Base-by-base conservation (phyloP, 2,113 vertebrate species). In the Apodemus speciosus region DNA sequence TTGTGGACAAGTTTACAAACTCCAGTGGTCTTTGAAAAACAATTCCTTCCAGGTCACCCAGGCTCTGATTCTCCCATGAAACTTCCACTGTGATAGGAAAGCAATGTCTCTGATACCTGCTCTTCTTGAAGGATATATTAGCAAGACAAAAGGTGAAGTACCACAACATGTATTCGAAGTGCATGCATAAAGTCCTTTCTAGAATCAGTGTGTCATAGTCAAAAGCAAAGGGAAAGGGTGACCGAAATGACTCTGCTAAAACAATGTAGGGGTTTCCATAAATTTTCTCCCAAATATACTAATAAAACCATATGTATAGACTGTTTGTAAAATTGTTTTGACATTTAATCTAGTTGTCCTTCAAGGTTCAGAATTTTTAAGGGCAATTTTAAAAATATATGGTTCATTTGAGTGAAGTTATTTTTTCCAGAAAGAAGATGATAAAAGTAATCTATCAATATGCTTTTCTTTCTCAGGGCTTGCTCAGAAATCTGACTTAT, bases 391-490 rank as follows among this genome's bases (percentile, higher is more conserved):
- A 25, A 73, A 97, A 92, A 73, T 72, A 73, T n/a, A 83, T 60
- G n/a, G 68, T 95, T 92, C 95, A 32, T 95, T 93, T 93, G 71
- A 96, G 89, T 80, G 94, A 97, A 97, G 92, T 92, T 43, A 92
- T 93, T 93, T 35, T 96, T 30, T 20, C 11, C 90, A 69, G 94
- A 38, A 92, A 25, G 18, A 38, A 62, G 84, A 90, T 56, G 58
- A 94, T 93, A 81, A 91, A 95, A 93, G 75, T 76, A 25, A 95
- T 87, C 23, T 90, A 83, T 87, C 66, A 49, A 80, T 96, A 87
- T 89, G 32, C 69, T 89, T 89, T 68, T n/a, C 30, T 95, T 88
- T 96, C 62, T 35, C 38, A 87, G 7, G 35, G 30, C 32, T 81
- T 56, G 60, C 91, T 94, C 13, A 56, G 20, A 92, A 93, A 94